Evolutionary conservation across 2,113 vertebrate genomes (phyloP).

Genomic region (Xiphophorus couchianus): DNA sequence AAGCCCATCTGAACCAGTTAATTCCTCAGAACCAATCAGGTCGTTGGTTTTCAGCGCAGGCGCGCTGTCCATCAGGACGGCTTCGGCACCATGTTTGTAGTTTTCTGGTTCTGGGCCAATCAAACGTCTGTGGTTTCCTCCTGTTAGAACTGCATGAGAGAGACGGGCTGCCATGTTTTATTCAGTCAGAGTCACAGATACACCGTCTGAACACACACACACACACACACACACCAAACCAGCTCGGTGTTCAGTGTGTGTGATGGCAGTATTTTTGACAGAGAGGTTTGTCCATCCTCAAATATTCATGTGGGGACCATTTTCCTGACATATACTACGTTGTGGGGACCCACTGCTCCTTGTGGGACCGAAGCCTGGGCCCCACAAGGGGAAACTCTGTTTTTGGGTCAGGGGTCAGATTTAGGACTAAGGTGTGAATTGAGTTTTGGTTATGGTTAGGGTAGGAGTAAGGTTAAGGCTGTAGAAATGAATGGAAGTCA

Average conservation of each 20-base stretch:
- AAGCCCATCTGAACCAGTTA: background rate
- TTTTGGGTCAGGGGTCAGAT: too few species aligned
- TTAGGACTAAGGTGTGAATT: too few species aligned
- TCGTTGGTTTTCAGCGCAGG: background rate
- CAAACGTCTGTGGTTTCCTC: background rate
- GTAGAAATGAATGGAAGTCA: too few species aligned
- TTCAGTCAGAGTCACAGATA: constrained; percentile 58
- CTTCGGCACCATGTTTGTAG: too few species aligned
- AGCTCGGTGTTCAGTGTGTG: constrained; percentile 38
- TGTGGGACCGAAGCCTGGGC: too few species aligned
- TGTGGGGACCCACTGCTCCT: too few species aligned
- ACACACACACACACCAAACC: constrained; percentile 14
- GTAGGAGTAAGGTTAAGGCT: too few species aligned
- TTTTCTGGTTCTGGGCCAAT: background rate
- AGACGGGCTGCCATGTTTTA: constrained; percentile 64
- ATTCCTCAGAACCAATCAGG: background rate
- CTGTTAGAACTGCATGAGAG: constrained; percentile 52
- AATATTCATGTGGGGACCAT: constrained; percentile 54
- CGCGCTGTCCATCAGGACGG: too few species aligned
- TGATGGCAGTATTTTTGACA: constrained; percentile 71
- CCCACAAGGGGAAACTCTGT: too few species aligned
- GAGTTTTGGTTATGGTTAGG: too few species aligned
- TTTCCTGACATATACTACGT: too few species aligned
- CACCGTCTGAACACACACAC: constrained; percentile 37
- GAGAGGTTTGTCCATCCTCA: constrained; percentile 69